Percentiles rank a stretch among this genome's conserved stretches.
phyloP scores from a whole-genome alignment of 1,140 invertebrate genomes.

The Neodiprion virginianus region DNA sequence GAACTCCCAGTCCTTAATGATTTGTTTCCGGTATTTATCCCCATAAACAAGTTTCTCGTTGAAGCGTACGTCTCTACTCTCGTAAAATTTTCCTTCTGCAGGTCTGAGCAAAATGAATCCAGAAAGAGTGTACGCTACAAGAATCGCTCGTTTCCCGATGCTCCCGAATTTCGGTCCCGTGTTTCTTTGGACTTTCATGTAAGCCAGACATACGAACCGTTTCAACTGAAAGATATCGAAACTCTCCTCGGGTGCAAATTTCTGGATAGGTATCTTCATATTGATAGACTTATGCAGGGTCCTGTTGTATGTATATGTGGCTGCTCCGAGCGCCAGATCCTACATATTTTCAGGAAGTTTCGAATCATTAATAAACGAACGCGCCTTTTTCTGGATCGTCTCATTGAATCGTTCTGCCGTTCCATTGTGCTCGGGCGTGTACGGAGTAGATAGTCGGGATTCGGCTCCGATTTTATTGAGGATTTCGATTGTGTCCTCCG shows the following conservation, averaged over 20 bases:
- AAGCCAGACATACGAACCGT: slow-evolving; percentile 30
- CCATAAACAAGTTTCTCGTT: slow-evolving; percentile 31
- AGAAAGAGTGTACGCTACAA: slow-evolving; percentile 29
- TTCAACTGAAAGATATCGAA: slow-evolving; percentile 22
- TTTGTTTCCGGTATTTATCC: slow-evolving; percentile 23
- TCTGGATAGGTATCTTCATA: slow-evolving; percentile 35
- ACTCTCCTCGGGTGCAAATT: slow-evolving; percentile 19
- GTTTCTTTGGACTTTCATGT: slow-evolving; percentile 24
- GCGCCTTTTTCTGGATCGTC: slow-evolving; percentile 40
- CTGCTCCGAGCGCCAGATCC: slow-evolving; percentile 42
- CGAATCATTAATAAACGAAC: slow-evolving; percentile 40
- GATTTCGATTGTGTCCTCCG: slow-evolving; percentile 23
- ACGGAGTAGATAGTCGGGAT: slow-evolving; percentile 25
- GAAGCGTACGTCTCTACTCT: slow-evolving; percentile 24
- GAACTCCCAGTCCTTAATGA: slow-evolving; percentile 21
- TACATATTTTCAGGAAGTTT: slow-evolving; percentile 42
- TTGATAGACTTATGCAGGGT: slow-evolving; percentile 31
- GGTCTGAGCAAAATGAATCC: slow-evolving; percentile 34
- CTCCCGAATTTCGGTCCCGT: slow-evolving; percentile 22
- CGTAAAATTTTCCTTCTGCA: slow-evolving; percentile 25
- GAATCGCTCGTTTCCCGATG: slow-evolving; percentile 14
- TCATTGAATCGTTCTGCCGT: slow-evolving; percentile 47
- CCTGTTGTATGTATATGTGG: slow-evolving; percentile 41
- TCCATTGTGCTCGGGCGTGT: slow-evolving; percentile 50
- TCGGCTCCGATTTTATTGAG: slow-evolving; percentile 22